Percentiles rank a stretch among this genome's conserved stretches.
Evolutionary conservation across 2,888 invertebrate species (phyloP).

Genomic region (Melieria omissa): DNA sequence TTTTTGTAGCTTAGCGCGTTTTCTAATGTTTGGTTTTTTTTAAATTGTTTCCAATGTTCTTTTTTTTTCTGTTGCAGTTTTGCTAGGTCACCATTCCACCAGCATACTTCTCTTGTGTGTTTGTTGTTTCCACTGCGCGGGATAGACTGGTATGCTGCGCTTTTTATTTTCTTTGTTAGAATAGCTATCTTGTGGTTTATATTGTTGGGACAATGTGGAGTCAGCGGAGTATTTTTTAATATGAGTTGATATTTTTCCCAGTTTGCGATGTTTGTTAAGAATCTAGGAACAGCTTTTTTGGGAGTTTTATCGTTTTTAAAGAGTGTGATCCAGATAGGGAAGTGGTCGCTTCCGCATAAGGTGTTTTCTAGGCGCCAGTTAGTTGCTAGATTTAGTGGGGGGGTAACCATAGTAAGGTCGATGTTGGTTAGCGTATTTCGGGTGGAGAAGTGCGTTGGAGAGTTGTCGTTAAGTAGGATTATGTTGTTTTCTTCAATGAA

Average conservation of each 20-base stretch:
- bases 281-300: neutral
- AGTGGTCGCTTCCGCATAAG: constrained; percentile 20
- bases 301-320: neutral
- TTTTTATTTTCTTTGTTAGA: constrained; percentile 1
- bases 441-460: constrained; percentile 22
- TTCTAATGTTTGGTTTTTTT: neutral
- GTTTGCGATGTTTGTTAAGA: neutral
- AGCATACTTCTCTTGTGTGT: neutral
- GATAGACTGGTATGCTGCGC: neutral
- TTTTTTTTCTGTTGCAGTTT: neutral
- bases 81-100: constrained; percentile 15
- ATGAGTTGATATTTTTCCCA: neutral
- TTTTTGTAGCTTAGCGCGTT: constrained; percentile 14
- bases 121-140: no score
- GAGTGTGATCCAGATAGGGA: constrained; percentile 1
- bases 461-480: constrained; percentile 15
- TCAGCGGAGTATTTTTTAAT: neutral
- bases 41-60: neutral
- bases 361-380: neutral
- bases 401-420: constrained; percentile 6
- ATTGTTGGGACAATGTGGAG: neutral
- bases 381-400: neutral
- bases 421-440: constrained; percentile 1
- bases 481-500: constrained; percentile 1
- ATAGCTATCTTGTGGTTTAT: constrained; percentile 5